phyloP scores from a whole-genome alignment of 2,888 invertebrate genomes.

The Corbicula japonica region DNA sequence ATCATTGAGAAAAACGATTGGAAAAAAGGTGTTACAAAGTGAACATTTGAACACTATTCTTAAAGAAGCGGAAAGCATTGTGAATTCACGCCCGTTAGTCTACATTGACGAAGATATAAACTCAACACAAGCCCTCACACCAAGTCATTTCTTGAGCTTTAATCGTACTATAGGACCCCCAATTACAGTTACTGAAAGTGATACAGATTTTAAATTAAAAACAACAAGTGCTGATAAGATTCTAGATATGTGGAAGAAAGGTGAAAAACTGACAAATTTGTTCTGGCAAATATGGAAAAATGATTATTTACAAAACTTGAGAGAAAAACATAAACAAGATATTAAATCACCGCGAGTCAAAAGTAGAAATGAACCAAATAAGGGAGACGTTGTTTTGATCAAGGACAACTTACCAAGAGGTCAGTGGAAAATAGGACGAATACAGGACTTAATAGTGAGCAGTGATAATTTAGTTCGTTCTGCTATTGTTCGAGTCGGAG shows the following conservation, averaged over 20 bases:
- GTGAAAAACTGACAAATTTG: slow-evolving; percentile 15
- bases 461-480: slow-evolving; percentile 3
- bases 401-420: slow-evolving; percentile 34
- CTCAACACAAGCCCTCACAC: neutral
- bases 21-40: neutral
- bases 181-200: neutral
- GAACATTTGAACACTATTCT: slow-evolving; percentile 8
- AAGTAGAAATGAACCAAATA: neutral
- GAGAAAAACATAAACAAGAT: slow-evolving; percentile 11
- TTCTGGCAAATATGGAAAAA: slow-evolving; percentile 12
- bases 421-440: slow-evolving; percentile 19
- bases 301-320: slow-evolving; percentile 11
- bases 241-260: slow-evolving; percentile 25
- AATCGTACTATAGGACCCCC: slow-evolving; percentile 12
- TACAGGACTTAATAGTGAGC: slow-evolving; percentile 2
- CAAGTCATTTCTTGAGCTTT: slow-evolving; percentile 13
- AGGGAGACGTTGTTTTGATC: slow-evolving; percentile 21
- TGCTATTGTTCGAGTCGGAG: too few relatives aligned
- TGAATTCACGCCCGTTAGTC: slow-evolving; percentile 22
- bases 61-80: slow-evolving; percentile 13
- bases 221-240: slow-evolving; percentile 18
- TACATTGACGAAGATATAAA: slow-evolving; percentile 25
- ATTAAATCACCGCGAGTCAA: neutral
- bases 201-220: slow-evolving; percentile 17
- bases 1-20: slow-evolving; percentile 11